These are phyloP conservation scores for Molorchus minor DNA, from an alignment of 2,888 invertebrate species.

Conservation along the genomic window DNA sequence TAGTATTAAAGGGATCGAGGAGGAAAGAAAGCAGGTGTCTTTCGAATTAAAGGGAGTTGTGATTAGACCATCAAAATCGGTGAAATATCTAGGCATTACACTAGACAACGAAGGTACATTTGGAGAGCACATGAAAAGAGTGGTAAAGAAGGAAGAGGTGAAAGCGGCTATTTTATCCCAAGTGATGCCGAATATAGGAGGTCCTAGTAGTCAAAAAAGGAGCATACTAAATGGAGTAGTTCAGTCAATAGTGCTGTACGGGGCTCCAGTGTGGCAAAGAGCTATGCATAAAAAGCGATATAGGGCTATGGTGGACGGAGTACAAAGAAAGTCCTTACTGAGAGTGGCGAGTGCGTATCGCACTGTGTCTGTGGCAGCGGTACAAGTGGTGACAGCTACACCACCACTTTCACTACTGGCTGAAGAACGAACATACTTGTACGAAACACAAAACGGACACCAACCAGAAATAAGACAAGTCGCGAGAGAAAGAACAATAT, in stretches of 20 bases:
- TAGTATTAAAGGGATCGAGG: not conserved
- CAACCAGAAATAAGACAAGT: too few relatives aligned
- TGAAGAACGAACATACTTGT: too few relatives aligned
- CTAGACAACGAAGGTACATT: conserved; percentile 15
- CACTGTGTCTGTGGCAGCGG: too few relatives aligned
- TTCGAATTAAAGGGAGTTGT: not conserved
- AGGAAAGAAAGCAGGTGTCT: not conserved
- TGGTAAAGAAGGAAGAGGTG: conserved; percentile 9
- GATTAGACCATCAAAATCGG: too few relatives aligned
- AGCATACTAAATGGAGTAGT: conserved; percentile 22
- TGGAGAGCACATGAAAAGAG: conserved; percentile 12
- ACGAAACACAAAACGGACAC: too few relatives aligned
- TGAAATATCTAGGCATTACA: not conserved
- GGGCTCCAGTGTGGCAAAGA: conserved; percentile 27
- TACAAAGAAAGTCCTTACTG: conserved; percentile 16
- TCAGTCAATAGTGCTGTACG: conserved; percentile 29
- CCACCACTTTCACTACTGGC: too few relatives aligned
- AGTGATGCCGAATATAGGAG: conserved; percentile 32
- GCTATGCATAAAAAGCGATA: conserved; percentile 5
- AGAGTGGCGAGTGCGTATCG: conserved; percentile 4
- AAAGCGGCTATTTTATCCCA: conserved; percentile 1
- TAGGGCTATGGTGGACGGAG: not conserved
- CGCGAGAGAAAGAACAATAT: too few relatives aligned
- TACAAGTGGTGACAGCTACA: too few relatives aligned
- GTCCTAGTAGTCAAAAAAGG: conserved; percentile 26